Percentiles rank a stretch among this genome's conserved stretches.
These are phyloP conservation scores for Meteorus cinctellus DNA, from an alignment of 2,888 invertebrate species.

Conservation along the genomic window DNA sequence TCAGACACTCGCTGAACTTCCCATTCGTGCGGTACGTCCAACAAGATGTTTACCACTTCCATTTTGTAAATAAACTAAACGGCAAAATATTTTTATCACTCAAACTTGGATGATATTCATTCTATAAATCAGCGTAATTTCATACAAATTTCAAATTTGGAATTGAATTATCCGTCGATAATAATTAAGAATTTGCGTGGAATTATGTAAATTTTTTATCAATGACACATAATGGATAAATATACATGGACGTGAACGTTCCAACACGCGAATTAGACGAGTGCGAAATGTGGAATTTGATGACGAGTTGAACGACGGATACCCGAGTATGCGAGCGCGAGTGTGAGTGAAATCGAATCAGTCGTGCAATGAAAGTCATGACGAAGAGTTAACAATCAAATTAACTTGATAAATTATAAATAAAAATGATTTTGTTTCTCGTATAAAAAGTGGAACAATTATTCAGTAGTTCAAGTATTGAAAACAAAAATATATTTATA, in stretches of 20 bases:
- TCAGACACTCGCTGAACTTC: conserved; percentile 61
- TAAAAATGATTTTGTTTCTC: not conserved
- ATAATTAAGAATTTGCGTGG: not conserved
- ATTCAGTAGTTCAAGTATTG: not conserved
- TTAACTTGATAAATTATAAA: not conserved
- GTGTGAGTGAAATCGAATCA: conserved; percentile 38
- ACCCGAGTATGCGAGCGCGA: conserved; percentile 40
- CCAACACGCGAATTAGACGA: conserved; percentile 30
- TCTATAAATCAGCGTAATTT: not conserved
- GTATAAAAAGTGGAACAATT: not conserved
- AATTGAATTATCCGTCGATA: not conserved
- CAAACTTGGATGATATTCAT: not conserved
- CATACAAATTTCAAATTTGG: not conserved
- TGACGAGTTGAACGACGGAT: conserved; percentile 42
- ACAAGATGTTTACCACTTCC: not conserved
- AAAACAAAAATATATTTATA: not conserved
- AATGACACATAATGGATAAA: not conserved
- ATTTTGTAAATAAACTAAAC: not conserved
- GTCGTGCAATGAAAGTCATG: conserved; percentile 39
- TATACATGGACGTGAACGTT: not conserved
- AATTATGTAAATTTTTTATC: not conserved
- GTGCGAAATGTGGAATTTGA: conserved; percentile 46
- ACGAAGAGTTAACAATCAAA: conserved; percentile 9
- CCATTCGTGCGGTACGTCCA: conserved; percentile 36
- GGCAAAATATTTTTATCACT: not conserved